Evolutionary conservation across 2,113 vertebrate genomes (phyloP).

Genomic region (Chiloscyllium plagiosum): DNA sequence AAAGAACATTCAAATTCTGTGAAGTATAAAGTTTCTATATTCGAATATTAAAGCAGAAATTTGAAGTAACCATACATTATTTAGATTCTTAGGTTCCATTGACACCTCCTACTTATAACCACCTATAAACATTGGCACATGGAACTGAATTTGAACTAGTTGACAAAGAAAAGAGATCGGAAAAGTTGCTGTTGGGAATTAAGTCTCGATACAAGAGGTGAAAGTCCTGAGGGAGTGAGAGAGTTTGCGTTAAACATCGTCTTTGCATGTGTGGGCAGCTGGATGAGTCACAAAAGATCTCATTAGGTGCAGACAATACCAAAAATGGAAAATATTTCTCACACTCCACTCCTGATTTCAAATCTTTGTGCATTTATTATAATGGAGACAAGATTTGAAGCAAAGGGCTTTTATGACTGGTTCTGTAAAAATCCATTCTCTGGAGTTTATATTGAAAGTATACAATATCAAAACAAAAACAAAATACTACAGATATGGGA

Average conservation of each 20-base stretch:
- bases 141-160: not conserved
- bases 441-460: not conserved
- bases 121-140: not conserved
- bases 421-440: not conserved
- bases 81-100: not conserved
- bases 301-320: not conserved
- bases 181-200: not conserved
- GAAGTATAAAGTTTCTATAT: not conserved
- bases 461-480: not conserved
- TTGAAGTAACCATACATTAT: not conserved
- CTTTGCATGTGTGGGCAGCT: slow-evolving; percentile 12
- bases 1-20: not conserved
- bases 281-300: slow-evolving; percentile 20
- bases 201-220: not conserved
- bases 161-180: not conserved
- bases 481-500: not conserved
- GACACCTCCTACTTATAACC: not conserved
- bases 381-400: not conserved
- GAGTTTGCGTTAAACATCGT: not conserved
- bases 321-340: slow-evolving; percentile 14
- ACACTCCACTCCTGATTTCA: not conserved
- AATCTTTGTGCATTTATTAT: not conserved
- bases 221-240: not conserved
- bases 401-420: not conserved
- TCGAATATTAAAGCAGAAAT: not conserved